phyloP scores from a whole-genome alignment of 2,888 invertebrate genomes.

The Sarcophaga caerulescens region DNA sequence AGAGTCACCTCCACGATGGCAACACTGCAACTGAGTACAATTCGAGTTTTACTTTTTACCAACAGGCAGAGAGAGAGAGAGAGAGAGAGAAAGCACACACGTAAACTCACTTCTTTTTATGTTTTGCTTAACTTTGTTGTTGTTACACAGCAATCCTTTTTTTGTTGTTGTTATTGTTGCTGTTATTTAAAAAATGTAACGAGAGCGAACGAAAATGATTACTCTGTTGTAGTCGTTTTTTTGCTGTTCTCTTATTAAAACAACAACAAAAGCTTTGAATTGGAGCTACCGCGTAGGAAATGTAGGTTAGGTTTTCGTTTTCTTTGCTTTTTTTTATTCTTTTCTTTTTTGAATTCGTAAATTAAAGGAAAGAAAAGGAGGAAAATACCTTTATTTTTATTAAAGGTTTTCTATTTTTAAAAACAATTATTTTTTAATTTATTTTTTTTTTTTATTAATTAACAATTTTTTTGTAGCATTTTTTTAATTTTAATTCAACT shows the following conservation, averaged over 20 bases:
- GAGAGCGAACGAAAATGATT: slow-evolving; percentile 52
- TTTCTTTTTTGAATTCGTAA: slow-evolving; percentile 2
- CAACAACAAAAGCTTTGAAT: slow-evolving; percentile 21
- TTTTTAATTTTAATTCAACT: slow-evolving; percentile 66
- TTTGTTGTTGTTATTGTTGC: background rate
- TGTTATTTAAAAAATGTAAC: slow-evolving; percentile 51
- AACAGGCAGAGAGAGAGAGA: slow-evolving; percentile 29
- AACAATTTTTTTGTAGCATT: slow-evolving; percentile 69
- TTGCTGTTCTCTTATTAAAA: slow-evolving; percentile 1
- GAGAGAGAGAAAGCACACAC: background rate
- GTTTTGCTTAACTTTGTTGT: background rate
- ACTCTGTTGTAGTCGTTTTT: slow-evolving; percentile 11
- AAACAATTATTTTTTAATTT: background rate
- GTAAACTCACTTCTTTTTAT: slow-evolving; percentile 52
- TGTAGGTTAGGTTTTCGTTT: slow-evolving; percentile 56
- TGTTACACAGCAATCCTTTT: slow-evolving; percentile 8
- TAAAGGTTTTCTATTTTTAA: slow-evolving; percentile 25
- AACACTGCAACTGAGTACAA: too few relatives aligned
- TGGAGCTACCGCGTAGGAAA: slow-evolving; percentile 65
- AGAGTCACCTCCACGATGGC: too few relatives aligned
- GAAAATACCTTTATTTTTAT: slow-evolving; percentile 15
- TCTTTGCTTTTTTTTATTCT: background rate
- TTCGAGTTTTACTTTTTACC: background rate
- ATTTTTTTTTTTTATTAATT: slow-evolving; percentile 20
- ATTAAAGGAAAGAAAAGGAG: slow-evolving; percentile 19